Conservation (phyloP, 1,140 invertebrate genomes). For the Prorops nasuta region DNA sequence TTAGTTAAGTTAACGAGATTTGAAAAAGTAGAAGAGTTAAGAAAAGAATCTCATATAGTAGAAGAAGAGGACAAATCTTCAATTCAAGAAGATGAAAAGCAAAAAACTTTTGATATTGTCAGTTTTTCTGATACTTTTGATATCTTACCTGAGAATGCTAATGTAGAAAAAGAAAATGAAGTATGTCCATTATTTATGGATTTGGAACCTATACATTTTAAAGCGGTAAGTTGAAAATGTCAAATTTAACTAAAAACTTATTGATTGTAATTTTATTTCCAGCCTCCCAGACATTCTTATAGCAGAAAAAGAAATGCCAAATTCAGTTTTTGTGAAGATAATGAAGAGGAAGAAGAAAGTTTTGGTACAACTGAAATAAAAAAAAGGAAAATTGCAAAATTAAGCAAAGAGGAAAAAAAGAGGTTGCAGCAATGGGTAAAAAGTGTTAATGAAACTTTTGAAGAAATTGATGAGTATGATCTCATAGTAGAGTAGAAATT, state of each 20-base stretch:
- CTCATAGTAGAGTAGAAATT: slow-evolving; percentile 39
- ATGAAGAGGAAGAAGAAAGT: slow-evolving; percentile 13
- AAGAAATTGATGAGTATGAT: slow-evolving; percentile 41
- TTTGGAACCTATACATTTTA: slow-evolving; percentile 39
- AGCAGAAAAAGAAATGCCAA: slow-evolving; percentile 31
- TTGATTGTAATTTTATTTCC: slow-evolving; percentile 14
- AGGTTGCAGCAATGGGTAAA: slow-evolving; percentile 37
- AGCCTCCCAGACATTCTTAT: slow-evolving; percentile 43
- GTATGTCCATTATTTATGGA: slow-evolving; percentile 34
- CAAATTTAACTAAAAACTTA: slow-evolving; percentile 8
- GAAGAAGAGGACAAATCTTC: neutral
- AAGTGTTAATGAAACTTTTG: slow-evolving; percentile 37
- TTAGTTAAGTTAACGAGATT: slow-evolving; percentile 4
- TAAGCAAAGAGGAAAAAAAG: slow-evolving; percentile 23
- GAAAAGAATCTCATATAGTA: slow-evolving; percentile 6
- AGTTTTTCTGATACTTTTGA: slow-evolving; percentile 43
- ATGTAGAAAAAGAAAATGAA: slow-evolving; percentile 3
- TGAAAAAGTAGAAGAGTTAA: slow-evolving; percentile 2
- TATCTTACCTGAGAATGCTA: slow-evolving; percentile 18
- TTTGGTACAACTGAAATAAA: slow-evolving; percentile 13
- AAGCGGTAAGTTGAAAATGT: slow-evolving; percentile 23
- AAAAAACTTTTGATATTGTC: slow-evolving; percentile 1
- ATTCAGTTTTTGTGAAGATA: slow-evolving; percentile 16
- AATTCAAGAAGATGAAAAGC: slow-evolving; percentile 2
- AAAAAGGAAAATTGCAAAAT: slow-evolving; percentile 26